Evolutionary conservation across 2,797 vertebrate genomes (phyloP).

Genomic region (Vireo griseus): DNA sequence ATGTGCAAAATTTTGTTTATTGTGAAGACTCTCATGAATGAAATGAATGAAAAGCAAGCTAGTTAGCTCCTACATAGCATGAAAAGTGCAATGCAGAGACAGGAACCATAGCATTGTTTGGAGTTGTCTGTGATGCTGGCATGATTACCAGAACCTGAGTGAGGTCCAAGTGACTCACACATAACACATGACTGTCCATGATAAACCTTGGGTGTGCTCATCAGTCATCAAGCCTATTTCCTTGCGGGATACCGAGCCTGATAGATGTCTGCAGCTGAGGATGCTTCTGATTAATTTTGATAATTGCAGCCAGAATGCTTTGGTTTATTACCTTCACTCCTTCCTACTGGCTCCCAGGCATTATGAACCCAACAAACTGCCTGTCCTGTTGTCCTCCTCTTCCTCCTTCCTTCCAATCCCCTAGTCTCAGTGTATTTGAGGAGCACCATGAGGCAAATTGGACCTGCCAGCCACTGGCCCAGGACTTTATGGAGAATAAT

Average conservation of each 20-base stretch:
- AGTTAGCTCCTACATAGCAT: neutral
- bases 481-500: neutral
- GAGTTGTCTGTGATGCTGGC: neutral
- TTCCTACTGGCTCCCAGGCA: neutral
- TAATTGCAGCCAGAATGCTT: neutral
- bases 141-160: rapidly evolving
- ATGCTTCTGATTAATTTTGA: neutral
- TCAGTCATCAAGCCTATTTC: neutral
- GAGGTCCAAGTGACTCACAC: neutral
- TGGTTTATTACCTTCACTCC: neutral
- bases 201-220: neutral
- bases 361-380: neutral
- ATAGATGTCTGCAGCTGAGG: neutral
- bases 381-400: neutral
- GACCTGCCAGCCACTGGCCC: neutral
- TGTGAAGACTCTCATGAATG: neutral
- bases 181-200: neutral
- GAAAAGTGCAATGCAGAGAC: neutral
- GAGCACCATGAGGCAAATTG: neutral
- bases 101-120: neutral
- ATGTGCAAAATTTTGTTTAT: neutral
- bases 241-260: rapidly evolving
- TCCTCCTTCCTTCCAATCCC: neutral
- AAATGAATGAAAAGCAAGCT: neutral
- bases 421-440: neutral